Percentiles rank a stretch among this genome's conserved stretches.
phyloP scores from a whole-genome alignment of 2,797 vertebrate species.

The Acomys russatus region DNA sequence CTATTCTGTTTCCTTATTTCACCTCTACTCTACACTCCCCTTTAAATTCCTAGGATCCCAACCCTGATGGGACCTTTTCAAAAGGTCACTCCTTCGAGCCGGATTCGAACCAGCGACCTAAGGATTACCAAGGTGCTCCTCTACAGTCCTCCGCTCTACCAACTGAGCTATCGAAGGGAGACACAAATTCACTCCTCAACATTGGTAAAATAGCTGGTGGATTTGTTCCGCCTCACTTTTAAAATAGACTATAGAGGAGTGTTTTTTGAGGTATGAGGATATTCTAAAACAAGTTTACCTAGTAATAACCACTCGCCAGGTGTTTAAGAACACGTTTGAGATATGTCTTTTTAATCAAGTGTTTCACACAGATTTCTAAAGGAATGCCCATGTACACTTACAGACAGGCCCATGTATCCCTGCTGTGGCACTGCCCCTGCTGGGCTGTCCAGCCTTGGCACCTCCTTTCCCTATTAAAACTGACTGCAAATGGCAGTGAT shows the following conservation, averaged over 20 bases:
- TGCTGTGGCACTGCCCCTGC: not conserved
- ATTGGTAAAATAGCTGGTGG: not conserved
- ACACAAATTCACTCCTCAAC: fast-evolving
- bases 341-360: not conserved
- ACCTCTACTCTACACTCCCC: not conserved
- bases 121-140: fast-evolving
- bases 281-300: not conserved
- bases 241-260: not conserved
- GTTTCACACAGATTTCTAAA: not conserved
- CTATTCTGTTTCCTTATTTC: too few relatives aligned
- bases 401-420: too few relatives aligned
- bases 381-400: not conserved
- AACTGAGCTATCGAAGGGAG: slow-evolving; percentile 87
- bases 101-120: slow-evolving; percentile 89
- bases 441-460: not conserved
- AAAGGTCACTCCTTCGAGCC: slow-evolving; percentile 63
- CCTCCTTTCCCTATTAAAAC: not conserved
- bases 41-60: not conserved
- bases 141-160: slow-evolving; percentile 89
- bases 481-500: not conserved
- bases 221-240: not conserved
- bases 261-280: not conserved
- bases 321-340: not conserved
- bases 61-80: fast-evolving
- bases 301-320: not conserved